Evolutionary conservation across 2,113 vertebrate species (phyloP).

Genomic region (Rhinichthys klamathensis): DNA sequence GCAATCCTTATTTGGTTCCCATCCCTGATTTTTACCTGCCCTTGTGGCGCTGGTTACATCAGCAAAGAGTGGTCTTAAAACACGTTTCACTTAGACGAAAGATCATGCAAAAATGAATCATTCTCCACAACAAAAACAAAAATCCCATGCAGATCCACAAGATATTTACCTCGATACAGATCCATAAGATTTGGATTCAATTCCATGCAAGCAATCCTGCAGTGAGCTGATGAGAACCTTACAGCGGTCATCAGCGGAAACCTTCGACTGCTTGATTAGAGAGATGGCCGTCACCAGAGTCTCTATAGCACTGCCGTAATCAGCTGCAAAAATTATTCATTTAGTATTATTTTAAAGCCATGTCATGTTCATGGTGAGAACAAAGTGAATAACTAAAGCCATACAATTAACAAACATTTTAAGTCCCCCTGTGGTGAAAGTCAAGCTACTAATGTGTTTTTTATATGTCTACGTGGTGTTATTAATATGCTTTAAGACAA

Average conservation of each 20-base stretch:
- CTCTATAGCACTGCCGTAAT: conserved; percentile 99
- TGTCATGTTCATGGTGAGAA: too few species aligned
- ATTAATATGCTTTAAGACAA: too few species aligned
- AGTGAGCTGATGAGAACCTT: conserved; percentile 99
- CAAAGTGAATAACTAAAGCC: too few species aligned
- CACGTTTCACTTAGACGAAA: background rate
- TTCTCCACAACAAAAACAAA: background rate
- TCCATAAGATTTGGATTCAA: conserved; percentile 98
- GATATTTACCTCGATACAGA: conserved; percentile 88
- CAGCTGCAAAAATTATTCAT: conserved; percentile 74
- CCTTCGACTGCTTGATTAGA: conserved; percentile 99
- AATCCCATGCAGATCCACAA: background rate
- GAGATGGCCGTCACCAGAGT: conserved; percentile 98
- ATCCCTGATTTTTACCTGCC: background rate
- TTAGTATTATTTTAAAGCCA: too few species aligned
- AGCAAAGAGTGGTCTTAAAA: background rate
- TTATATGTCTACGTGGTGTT: too few species aligned
- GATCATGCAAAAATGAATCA: background rate
- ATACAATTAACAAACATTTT: too few species aligned
- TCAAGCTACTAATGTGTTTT: too few species aligned
- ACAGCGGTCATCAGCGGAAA: conserved; percentile 97
- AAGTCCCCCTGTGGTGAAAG: too few species aligned
- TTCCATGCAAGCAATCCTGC: conserved; percentile 98
- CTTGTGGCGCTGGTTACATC: background rate
- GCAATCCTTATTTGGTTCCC: too few species aligned